Percentiles rank a stretch among this genome's conserved stretches.
These are phyloP conservation scores for Microplitis deprimator DNA, from an alignment of 2,888 invertebrate species.

Conservation along the genomic window DNA sequence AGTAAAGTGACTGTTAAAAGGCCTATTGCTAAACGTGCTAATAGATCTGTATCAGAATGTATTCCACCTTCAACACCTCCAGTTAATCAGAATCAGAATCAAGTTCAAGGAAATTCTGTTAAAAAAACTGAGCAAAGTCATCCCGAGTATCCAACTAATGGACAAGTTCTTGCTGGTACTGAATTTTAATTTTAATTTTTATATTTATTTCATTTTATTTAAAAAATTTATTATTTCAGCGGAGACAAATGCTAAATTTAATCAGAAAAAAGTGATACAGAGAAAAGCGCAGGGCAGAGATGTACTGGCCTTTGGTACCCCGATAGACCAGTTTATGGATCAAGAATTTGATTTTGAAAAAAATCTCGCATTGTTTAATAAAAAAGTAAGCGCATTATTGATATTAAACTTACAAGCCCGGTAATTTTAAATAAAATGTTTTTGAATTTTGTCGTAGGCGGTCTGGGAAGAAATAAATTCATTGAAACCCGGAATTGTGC, in stretches of 20 bases:
- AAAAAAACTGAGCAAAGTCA: slow-evolving; percentile 55
- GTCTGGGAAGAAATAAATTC: slow-evolving; percentile 83
- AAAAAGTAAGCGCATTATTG: slow-evolving; percentile 71
- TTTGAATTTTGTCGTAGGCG: slow-evolving; percentile 72
- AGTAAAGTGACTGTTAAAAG: slow-evolving; percentile 74
- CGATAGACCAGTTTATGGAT: slow-evolving; percentile 77
- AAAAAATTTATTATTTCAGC: slow-evolving; percentile 42
- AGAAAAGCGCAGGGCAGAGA: slow-evolving; percentile 73
- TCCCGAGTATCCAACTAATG: slow-evolving; percentile 53
- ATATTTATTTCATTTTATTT: slow-evolving; percentile 6
- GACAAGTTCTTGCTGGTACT: background rate
- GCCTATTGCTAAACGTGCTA: slow-evolving; percentile 74
- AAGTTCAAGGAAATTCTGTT: slow-evolving; percentile 49
- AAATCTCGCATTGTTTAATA: slow-evolving; percentile 92
- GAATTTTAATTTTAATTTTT: background rate
- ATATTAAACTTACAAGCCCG: background rate
- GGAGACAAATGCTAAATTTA: slow-evolving; percentile 69
- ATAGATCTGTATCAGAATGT: slow-evolving; percentile 71
- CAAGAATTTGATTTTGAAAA: slow-evolving; percentile 96
- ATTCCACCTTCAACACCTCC: slow-evolving; percentile 58
- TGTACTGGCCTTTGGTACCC: slow-evolving; percentile 85
- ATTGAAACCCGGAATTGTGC: slow-evolving; percentile 77
- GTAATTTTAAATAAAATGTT: slow-evolving; percentile 2
- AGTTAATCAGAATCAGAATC: slow-evolving; percentile 28
- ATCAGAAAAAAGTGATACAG: slow-evolving; percentile 66